phyloP scores from a whole-genome alignment of 2,888 invertebrate genomes.

The Matsumyia berberina region DNA sequence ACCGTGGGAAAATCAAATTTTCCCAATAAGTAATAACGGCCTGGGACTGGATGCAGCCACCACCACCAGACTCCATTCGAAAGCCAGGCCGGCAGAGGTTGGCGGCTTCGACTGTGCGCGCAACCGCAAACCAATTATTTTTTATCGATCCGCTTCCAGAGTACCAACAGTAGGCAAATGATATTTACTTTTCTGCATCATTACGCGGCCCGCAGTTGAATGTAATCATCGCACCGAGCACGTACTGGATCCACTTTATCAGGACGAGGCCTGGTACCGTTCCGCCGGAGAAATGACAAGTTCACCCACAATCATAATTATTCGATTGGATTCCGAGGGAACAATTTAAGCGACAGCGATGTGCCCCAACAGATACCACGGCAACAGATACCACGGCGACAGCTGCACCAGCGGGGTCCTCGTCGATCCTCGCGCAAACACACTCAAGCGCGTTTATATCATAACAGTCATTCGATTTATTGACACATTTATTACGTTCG shows the following conservation, averaged over 20 bases:
- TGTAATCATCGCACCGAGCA: slow-evolving; percentile 75
- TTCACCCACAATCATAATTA: slow-evolving; percentile 76
- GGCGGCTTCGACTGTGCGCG: slow-evolving; percentile 31
- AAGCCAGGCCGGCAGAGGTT: slow-evolving; percentile 7
- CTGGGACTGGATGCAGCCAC: slow-evolving; percentile 31
- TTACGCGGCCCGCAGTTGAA: slow-evolving; percentile 68
- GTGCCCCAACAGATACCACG: slow-evolving; percentile 51
- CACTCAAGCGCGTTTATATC: slow-evolving; percentile 65
- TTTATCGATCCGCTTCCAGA: slow-evolving; percentile 75
- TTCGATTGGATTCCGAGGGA: slow-evolving; percentile 61
- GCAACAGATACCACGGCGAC: slow-evolving; percentile 44
- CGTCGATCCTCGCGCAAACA: slow-evolving; percentile 30
- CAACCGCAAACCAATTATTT: slow-evolving; percentile 76
- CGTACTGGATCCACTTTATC: slow-evolving; percentile 72
- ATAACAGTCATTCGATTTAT: slow-evolving; percentile 75
- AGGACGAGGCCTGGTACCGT: slow-evolving; percentile 63
- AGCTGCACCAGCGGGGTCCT: slow-evolving; percentile 45
- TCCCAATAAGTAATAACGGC: slow-evolving; percentile 65
- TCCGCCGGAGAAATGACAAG: slow-evolving; percentile 69
- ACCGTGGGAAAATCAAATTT: slow-evolving; percentile 75
- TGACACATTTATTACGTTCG: slow-evolving; percentile 75
- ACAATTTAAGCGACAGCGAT: slow-evolving; percentile 62
- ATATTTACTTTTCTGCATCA: slow-evolving; percentile 76
- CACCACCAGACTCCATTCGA: slow-evolving; percentile 25
- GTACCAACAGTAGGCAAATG: slow-evolving; percentile 72